These are phyloP conservation scores for Channa maculata DNA, from an alignment of 2,113 vertebrate genomes.

Conservation along the genomic window DNA sequence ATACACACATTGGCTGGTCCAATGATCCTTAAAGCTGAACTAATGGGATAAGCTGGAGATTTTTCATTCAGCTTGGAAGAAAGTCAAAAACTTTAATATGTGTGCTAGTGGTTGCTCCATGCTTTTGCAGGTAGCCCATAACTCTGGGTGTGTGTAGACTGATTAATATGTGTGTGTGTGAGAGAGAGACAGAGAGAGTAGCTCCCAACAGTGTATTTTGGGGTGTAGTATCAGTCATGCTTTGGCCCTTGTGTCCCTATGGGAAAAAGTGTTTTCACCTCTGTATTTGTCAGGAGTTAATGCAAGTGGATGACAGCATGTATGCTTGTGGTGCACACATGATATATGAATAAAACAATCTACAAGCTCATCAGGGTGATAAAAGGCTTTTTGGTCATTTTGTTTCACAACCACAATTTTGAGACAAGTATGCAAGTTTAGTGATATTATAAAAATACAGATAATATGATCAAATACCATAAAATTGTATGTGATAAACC, in stretches of 20 bases:
- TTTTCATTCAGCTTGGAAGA: constrained; percentile 39
- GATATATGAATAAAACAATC: neutral
- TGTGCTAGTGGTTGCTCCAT: neutral
- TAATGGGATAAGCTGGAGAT: constrained; percentile 47
- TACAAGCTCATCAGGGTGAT: neutral
- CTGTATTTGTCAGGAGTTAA: constrained; percentile 10
- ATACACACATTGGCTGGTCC: constrained; percentile 19
- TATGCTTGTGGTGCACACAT: neutral
- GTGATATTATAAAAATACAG: neutral
- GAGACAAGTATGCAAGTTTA: no score
- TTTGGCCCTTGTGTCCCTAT: constrained; percentile 30
- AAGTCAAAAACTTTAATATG: constrained; percentile 27
- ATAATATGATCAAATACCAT: neutral
- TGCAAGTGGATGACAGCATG: no score
- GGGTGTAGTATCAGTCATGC: no score
- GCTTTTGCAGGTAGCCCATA: no score
- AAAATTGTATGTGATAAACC: neutral
- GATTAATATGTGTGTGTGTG: neutral
- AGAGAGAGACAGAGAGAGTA: no score
- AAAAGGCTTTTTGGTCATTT: neutral
- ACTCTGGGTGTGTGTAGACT: no score
- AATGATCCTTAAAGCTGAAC: constrained; percentile 52
- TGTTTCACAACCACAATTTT: no score
- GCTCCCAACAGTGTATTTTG: no score
- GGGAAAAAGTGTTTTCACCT: constrained; percentile 46